Percentiles rank a stretch among this genome's conserved stretches.
phyloP scores from a whole-genome alignment of 2,113 vertebrate genomes.

The Alaudala cheleensis region DNA sequence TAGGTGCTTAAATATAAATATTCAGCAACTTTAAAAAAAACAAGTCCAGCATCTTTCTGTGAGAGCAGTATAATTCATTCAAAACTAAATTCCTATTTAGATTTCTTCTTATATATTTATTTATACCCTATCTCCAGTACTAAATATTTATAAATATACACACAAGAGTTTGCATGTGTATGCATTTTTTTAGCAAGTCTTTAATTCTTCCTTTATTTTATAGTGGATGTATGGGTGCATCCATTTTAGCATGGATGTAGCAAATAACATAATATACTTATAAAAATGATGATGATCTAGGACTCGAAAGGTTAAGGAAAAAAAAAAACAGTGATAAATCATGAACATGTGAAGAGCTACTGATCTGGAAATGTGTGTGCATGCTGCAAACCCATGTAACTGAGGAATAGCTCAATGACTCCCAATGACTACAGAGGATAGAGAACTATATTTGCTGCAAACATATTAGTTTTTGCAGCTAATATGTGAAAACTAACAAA shows the following conservation, averaged over 20 bases:
- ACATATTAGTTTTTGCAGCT: neutral
- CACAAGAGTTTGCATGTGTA: neutral
- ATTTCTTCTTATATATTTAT: neutral
- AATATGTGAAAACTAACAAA: neutral
- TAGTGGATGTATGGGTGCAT: neutral
- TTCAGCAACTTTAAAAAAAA: neutral
- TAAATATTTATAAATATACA: neutral
- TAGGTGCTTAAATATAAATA: conserved; percentile 13
- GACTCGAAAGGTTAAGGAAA: neutral
- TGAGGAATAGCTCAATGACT: neutral
- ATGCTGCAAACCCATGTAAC: neutral
- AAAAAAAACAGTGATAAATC: neutral
- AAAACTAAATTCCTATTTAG: neutral
- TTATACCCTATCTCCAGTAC: neutral
- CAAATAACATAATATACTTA: neutral
- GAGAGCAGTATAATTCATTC: neutral
- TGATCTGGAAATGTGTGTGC: neutral
- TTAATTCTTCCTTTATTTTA: neutral
- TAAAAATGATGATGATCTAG: neutral
- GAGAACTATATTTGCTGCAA: neutral
- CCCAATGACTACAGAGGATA: neutral
- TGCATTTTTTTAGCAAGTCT: neutral
- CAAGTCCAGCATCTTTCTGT: neutral
- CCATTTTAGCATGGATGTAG: neutral
- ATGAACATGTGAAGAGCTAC: neutral